These are phyloP conservation scores for Atta texana DNA, from an alignment of 1,140 invertebrate genomes.

Conservation along the genomic window DNA sequence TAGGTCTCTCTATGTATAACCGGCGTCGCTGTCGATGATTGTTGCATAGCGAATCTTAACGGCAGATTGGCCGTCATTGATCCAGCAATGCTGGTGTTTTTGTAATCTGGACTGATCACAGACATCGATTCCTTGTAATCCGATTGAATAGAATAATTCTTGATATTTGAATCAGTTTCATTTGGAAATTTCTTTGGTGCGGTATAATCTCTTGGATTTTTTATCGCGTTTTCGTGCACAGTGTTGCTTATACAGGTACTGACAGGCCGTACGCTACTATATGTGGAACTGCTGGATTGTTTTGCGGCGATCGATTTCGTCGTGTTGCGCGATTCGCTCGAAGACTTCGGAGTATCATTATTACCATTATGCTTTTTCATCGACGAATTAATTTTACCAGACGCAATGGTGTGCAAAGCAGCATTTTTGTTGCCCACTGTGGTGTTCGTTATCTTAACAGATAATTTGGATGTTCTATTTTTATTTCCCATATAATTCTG, in stretches of 20 bases:
- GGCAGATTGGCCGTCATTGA: slow-evolving; percentile 62
- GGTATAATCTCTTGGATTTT: slow-evolving; percentile 69
- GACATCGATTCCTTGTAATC: slow-evolving; percentile 70
- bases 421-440: slow-evolving; percentile 61
- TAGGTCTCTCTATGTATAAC: slow-evolving; percentile 66
- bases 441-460: slow-evolving; percentile 47
- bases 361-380: slow-evolving; percentile 66
- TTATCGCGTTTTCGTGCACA: slow-evolving; percentile 66
- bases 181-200: slow-evolving; percentile 66
- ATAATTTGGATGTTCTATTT: slow-evolving; percentile 58
- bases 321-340: slow-evolving; percentile 52
- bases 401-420: slow-evolving; percentile 38
- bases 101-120: slow-evolving; percentile 72
- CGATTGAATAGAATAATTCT: slow-evolving; percentile 68
- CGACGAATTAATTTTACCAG: slow-evolving; percentile 66
- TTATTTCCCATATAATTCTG: slow-evolving; percentile 70
- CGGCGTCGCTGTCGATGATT: slow-evolving; percentile 45
- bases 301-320: slow-evolving; percentile 63
- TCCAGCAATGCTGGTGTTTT: slow-evolving; percentile 42
- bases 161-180: slow-evolving; percentile 70
- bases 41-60: slow-evolving; percentile 62
- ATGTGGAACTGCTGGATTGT: slow-evolving; percentile 63
- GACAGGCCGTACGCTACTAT: slow-evolving; percentile 56
- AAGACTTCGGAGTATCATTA: slow-evolving; percentile 59
- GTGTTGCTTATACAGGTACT: slow-evolving; percentile 55